These are phyloP conservation scores for Brachyptera putata DNA, from an alignment of 2,888 invertebrate species.

Conservation along the genomic window DNA sequence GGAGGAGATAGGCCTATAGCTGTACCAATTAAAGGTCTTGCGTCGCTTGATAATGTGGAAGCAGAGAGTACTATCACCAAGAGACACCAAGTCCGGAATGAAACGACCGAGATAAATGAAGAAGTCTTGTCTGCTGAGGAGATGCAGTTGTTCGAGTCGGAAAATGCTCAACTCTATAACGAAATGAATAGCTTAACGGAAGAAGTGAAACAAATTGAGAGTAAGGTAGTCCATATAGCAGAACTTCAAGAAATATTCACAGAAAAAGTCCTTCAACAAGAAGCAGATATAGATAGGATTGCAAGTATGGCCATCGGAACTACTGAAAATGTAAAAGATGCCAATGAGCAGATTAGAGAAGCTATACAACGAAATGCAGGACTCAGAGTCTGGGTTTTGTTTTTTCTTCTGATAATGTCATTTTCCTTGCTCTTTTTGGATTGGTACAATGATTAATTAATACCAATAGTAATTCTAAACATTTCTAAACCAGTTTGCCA, in stretches of 20 bases:
- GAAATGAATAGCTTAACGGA: conserved; percentile 84
- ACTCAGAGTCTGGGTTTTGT: conserved; percentile 88
- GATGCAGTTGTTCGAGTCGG: conserved; percentile 87
- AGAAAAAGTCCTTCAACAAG: conserved; percentile 86
- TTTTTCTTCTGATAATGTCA: conserved; percentile 93
- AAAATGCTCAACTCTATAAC: conserved; percentile 82
- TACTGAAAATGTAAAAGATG: conserved; percentile 93
- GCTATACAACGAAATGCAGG: conserved; percentile 97
- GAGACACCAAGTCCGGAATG: conserved; percentile 11
- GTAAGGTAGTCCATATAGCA: conserved; percentile 92
- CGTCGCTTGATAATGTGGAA: conserved; percentile 40
- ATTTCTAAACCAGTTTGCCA: too few species aligned
- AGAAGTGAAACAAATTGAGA: conserved; percentile 85
- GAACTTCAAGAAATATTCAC: conserved; percentile 93
- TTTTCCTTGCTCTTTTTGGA: conserved; percentile 94
- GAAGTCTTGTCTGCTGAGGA: conserved; percentile 77
- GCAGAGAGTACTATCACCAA: conserved; percentile 17
- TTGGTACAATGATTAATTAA: conserved; percentile 93
- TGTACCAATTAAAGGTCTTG: background rate
- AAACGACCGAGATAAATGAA: conserved; percentile 42
- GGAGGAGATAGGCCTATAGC: background rate
- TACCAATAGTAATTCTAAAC: too few species aligned
- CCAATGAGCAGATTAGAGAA: conserved; percentile 94
- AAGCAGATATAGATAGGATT: conserved; percentile 88
- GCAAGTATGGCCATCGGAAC: conserved; percentile 83